A percentile compares a stretch with the other conserved stretches of the same genome.
phyloP scores from a whole-genome alignment of 2,797 vertebrate genomes.

The Adelosebastes latens region DNA sequence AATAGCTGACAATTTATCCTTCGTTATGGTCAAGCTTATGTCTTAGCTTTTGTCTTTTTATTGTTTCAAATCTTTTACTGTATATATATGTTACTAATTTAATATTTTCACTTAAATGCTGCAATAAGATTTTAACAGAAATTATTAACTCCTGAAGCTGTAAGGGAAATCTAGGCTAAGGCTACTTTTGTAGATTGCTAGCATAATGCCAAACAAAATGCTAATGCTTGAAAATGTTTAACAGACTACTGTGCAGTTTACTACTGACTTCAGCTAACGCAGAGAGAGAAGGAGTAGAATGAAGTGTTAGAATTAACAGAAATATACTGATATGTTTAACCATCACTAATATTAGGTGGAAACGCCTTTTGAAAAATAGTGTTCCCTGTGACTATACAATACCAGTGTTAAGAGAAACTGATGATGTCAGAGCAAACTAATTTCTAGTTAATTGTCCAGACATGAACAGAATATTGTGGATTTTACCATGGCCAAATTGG shows the following conservation, averaged over 20 bases:
- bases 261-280: constrained; percentile 29
- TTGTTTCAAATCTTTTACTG: constrained; percentile 32
- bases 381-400: not conserved
- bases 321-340: constrained; percentile 6
- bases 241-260: constrained; percentile 28
- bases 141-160: constrained; percentile 44
- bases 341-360: constrained; percentile 11
- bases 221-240: constrained; percentile 49
- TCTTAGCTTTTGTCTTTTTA: constrained; percentile 38
- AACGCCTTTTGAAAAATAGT: not conserved
- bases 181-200: constrained; percentile 40
- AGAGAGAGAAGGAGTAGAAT: not conserved
- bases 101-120: constrained; percentile 60
- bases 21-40: constrained; percentile 13
- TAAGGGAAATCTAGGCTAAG: constrained; percentile 48
- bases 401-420: not conserved
- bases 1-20: constrained; percentile 25
- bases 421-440: not conserved
- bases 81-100: constrained; percentile 63
- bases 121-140: constrained; percentile 53
- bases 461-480: not conserved
- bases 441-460: not conserved
- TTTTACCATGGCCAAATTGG: not conserved
- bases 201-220: constrained; percentile 50
- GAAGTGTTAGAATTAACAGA: constrained; percentile 23